Conservation (phyloP, 1,140 invertebrate species). For the Paralvinella palmiformis region DNA sequence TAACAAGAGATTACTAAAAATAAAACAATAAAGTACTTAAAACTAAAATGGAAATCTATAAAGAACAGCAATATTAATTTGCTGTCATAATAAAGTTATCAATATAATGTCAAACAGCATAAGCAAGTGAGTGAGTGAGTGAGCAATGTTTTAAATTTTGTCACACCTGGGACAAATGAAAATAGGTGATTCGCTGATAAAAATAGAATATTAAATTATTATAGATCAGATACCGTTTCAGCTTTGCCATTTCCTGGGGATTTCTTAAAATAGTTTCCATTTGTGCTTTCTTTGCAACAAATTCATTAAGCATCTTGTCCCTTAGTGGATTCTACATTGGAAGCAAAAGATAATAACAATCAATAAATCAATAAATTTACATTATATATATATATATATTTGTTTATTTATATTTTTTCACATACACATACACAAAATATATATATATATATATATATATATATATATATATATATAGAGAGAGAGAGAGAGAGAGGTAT, state of each 20-base stretch:
- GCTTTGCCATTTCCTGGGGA: slow-evolving; percentile 40
- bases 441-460: background rate
- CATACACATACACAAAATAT: no score
- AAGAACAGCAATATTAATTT: no score
- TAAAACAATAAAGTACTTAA: background rate
- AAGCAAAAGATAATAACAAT: background rate
- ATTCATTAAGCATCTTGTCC: slow-evolving; percentile 48
- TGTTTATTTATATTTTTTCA: background rate
- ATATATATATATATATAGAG: background rate
- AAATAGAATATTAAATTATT: background rate
- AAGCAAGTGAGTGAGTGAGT: no score
- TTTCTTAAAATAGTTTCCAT: slow-evolving; percentile 40
- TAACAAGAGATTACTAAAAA: slow-evolving; percentile 34
- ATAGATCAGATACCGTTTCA: slow-evolving; percentile 34
- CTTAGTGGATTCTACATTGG: slow-evolving; percentile 44
- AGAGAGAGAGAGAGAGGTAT: background rate
- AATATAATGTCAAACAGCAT: no score
- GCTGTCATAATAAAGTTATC: no score
- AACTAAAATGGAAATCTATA: background rate
- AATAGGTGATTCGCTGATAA: background rate
- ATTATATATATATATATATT: slow-evolving; percentile 1
- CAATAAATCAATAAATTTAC: slow-evolving; percentile 3
- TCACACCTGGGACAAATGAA: background rate
- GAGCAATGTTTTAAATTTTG: background rate
- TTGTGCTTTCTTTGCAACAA: slow-evolving; percentile 37